A percentile compares a stretch with the other conserved stretches of the same genome.
phyloP scores from a whole-genome alignment of 2,888 invertebrate genomes.

The Dicranocentrus wangi region DNA sequence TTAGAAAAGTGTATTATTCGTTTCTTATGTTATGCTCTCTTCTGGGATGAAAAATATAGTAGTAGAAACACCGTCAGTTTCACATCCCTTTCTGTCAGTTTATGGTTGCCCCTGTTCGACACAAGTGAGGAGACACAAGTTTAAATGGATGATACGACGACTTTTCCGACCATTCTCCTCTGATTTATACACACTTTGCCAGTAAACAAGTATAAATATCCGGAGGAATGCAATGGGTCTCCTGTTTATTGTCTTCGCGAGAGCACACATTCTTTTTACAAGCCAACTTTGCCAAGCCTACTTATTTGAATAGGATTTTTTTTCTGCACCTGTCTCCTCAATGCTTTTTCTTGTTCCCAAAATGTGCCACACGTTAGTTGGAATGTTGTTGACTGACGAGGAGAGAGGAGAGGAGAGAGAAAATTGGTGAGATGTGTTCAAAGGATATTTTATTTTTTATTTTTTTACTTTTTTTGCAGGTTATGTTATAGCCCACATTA shows the following conservation, averaged over 20 bases:
- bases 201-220: too few species aligned
- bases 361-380: slow-evolving; percentile 63
- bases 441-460: background rate
- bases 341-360: background rate
- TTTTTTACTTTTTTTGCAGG: background rate
- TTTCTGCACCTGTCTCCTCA: too few species aligned
- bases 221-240: too few species aligned
- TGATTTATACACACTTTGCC: too few species aligned
- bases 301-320: slow-evolving; percentile 8
- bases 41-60: background rate
- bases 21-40: too few species aligned
- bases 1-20: too few species aligned
- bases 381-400: slow-evolving; percentile 61
- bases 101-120: background rate
- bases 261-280: slow-evolving; percentile 33
- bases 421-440: background rate
- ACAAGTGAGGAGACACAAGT: too few species aligned
- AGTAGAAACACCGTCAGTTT: background rate
- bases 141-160: too few species aligned
- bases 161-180: too few species aligned
- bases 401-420: background rate
- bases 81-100: slow-evolving; percentile 3
- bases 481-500: background rate
- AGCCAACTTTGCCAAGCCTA: slow-evolving; percentile 43
- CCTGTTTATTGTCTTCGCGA: background rate